Evolutionary conservation across 2,113 vertebrate genomes (phyloP), one percentile per base, ranked within the genome.

Genomic region (Eurystomus gularis): DNA sequence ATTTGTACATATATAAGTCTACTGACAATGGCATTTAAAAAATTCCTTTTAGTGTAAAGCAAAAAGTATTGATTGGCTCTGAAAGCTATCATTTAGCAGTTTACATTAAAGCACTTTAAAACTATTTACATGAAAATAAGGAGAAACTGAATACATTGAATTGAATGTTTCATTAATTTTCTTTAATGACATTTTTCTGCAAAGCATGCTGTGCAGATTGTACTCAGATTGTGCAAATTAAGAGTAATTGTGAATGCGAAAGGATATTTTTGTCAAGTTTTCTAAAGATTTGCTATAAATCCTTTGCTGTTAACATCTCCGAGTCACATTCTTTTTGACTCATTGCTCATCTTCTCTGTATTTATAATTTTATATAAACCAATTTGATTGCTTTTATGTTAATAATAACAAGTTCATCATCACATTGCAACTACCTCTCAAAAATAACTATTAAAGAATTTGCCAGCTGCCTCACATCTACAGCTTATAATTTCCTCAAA

Each of bases 21-120:
- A 52, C 37, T 76, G 83, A 73, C 77, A 97, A 49, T 85, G 69
- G 91, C 91, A 91, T 86, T 89, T 87, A 39, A 89, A 96, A 90
- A 83, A 44, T 75, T 93, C 66, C 52, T 95, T 97, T 93, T 81
- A 89, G 57, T 79, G 82, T 83, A 68, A 98, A 96, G 94, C 93
- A 93, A 75, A 94, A 94, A 70, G 26, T 94, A 97, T 94, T 95
- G 96, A 98, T 97, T 97, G 69, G 55, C 73, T 96, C 64, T 95
- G 92, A 97, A 97, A 82, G 77, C 78, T 98, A 86, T 96, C 70
- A 97, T 98, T 97, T 97, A 92, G 82, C 65, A 92, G 89, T 96
- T 97, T 95, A 66, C 58, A 92, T 90, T 58, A 94, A 66, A 96
- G 82, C 89, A 97, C 84, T 97, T 93, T 88, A 90, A 97, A 97